These are phyloP conservation scores for Gymnocephalus cernua DNA, from an alignment of 2,113 vertebrate genomes.

Conservation along the genomic window DNA sequence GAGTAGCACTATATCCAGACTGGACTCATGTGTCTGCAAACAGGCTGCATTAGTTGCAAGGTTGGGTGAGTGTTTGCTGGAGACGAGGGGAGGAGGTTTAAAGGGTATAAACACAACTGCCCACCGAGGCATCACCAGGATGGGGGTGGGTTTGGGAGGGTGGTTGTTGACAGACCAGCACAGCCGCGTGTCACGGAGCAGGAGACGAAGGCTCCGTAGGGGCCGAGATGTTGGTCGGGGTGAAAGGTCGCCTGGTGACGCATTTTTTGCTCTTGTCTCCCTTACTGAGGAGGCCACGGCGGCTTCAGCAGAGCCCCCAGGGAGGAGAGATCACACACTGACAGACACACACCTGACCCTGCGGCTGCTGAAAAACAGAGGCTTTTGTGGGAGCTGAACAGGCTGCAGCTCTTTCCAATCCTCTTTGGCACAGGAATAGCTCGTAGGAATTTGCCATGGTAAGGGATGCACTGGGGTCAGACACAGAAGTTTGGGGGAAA, in stretches of 20 bases:
- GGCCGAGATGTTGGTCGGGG: conserved; percentile 46
- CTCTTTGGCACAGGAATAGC: not conserved
- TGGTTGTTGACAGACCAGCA: conserved; percentile 65
- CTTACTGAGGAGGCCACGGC: conserved; percentile 1
- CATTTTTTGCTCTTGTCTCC: conserved; percentile 37
- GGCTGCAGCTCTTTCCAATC: not conserved
- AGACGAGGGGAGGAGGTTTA: conserved; percentile 11
- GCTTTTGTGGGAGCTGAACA: conserved; percentile 11
- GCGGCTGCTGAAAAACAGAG: not conserved
- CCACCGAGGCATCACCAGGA: conserved; percentile 51
- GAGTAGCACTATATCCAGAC: conserved; percentile 45
- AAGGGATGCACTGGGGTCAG: not conserved
- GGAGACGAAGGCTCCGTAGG: conserved; percentile 43
- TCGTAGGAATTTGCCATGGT: not conserved
- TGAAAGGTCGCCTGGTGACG: conserved; percentile 55
- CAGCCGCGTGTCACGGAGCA: conserved; percentile 57
- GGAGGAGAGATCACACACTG: conserved; percentile 32
- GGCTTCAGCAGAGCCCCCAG: conserved; percentile 10
- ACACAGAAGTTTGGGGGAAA: not conserved
- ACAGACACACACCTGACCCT: conserved; percentile 53
- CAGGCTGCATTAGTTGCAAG: conserved; percentile 50
- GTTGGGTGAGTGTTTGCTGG: conserved; percentile 44
- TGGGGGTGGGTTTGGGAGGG: too few relatives aligned
- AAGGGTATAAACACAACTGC: conserved; percentile 32
- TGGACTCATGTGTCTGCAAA: conserved; percentile 54